These are phyloP conservation scores for Dipus sagitta DNA, from an alignment of 2,797 vertebrate genomes.

Conservation along the genomic window DNA sequence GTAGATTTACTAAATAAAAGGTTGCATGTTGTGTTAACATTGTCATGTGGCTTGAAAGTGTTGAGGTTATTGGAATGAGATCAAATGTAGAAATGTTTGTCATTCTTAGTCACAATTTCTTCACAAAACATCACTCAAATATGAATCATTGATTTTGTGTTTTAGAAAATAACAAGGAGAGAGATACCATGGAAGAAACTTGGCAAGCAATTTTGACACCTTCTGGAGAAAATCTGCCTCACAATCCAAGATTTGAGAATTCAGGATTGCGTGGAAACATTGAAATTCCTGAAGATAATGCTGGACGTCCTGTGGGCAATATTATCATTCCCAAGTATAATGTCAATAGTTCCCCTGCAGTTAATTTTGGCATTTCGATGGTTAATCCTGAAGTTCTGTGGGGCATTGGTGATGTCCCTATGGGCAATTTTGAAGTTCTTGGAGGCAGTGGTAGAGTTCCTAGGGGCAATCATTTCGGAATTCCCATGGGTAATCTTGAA, in stretches of 20 bases:
- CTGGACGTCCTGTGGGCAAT: background rate
- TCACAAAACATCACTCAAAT: slow-evolving; percentile 45
- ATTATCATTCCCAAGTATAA: background rate
- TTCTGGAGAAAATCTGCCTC: slow-evolving; percentile 92
- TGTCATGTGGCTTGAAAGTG: background rate
- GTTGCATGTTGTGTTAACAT: background rate
- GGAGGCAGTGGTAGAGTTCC: background rate
- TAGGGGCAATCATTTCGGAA: background rate
- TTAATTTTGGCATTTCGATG: background rate
- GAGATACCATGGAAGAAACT: slow-evolving; percentile 86
- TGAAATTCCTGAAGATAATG: slow-evolving; percentile 34
- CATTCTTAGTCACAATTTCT: slow-evolving; percentile 29
- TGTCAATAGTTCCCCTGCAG: background rate
- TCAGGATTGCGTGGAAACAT: slow-evolving; percentile 90
- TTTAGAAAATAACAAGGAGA: slow-evolving; percentile 89
- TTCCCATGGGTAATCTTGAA: background rate
- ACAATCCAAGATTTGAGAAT: slow-evolving; percentile 92
- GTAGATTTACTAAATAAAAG: slow-evolving; percentile 10
- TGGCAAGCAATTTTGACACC: slow-evolving; percentile 92
- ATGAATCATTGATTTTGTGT: slow-evolving; percentile 77
- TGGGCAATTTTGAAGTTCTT: background rate
- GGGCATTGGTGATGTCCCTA: background rate
- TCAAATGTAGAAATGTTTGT: background rate
- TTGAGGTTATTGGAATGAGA: background rate
- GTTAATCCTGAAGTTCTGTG: background rate